phyloP scores from a whole-genome alignment of 2,797 vertebrate species.

The Phoebastria nigripes region DNA sequence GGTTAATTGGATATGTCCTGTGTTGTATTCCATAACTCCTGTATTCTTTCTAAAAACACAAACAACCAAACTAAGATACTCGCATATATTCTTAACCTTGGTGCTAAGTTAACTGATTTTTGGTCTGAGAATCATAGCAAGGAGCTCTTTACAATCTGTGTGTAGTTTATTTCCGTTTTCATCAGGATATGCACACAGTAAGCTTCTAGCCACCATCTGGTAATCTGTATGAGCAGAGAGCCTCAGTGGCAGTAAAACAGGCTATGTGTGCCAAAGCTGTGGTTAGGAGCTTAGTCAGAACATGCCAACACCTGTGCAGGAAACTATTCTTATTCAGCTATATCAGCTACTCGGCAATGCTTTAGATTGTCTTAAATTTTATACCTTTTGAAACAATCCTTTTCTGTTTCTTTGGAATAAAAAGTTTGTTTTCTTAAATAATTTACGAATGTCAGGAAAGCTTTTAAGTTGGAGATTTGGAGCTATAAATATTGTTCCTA shows the following conservation, averaged over 20 bases:
- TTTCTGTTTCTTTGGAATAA: background rate
- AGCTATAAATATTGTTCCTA: background rate
- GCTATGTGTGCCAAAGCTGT: background rate
- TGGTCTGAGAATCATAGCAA: background rate
- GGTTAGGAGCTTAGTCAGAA: background rate
- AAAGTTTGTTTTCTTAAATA: background rate
- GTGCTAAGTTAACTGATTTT: background rate
- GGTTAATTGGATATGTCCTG: background rate
- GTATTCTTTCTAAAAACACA: background rate
- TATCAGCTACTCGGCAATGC: background rate
- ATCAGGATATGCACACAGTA: background rate
- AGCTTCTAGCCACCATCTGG: background rate
- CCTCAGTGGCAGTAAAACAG: background rate
- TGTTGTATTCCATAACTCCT: background rate
- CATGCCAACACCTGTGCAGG: background rate
- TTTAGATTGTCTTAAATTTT: background rate
- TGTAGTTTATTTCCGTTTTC: background rate
- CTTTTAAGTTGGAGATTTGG: background rate
- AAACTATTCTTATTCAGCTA: background rate
- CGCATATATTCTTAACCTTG: fast-evolving
- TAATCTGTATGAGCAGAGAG: background rate
- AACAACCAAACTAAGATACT: background rate
- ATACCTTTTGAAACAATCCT: background rate
- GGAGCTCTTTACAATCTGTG: background rate
- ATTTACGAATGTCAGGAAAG: background rate